phyloP scores from a whole-genome alignment of 2,797 vertebrate genomes.

The Poeciliopsis turneri region DNA sequence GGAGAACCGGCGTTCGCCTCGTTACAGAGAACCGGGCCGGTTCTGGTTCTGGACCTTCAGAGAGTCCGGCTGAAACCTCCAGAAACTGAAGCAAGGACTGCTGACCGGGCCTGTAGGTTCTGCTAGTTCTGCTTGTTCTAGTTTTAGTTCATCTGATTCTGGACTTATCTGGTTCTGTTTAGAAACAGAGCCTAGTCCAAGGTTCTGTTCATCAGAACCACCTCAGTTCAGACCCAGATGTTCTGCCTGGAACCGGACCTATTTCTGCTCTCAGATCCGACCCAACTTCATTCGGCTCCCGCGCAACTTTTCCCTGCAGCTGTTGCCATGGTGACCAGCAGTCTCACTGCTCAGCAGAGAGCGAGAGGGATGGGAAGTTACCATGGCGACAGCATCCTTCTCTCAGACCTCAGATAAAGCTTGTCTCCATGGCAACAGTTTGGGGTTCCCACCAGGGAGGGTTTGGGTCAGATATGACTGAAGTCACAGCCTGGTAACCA shows the following conservation, averaged over 20 bases:
- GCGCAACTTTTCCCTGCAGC: not conserved
- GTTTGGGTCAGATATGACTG: not conserved
- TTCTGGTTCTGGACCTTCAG: not conserved
- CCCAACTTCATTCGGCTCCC: conserved; percentile 11
- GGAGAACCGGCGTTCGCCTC: not conserved
- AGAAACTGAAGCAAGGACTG: no score
- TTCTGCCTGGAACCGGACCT: not conserved
- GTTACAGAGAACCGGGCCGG: not conserved
- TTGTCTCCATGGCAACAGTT: conserved; percentile 13
- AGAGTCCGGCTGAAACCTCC: no score
- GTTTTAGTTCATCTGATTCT: not conserved
- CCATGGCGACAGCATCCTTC: conserved; percentile 8
- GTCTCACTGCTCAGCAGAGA: not conserved
- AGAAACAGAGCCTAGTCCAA: not conserved
- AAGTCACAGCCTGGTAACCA: not conserved
- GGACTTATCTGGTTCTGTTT: not conserved
- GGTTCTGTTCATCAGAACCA: not conserved
- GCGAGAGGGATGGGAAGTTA: not conserved
- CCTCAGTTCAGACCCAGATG: not conserved
- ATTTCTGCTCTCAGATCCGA: not conserved
- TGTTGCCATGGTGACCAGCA: conserved; percentile 40
- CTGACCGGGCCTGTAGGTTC: not conserved
- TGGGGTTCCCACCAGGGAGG: not conserved
- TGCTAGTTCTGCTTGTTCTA: not conserved
- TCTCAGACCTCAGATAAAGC: not conserved